A percentile compares a stretch with the other conserved stretches of the same genome.
Conservation (phyloP, 2,113 vertebrate species). For the Hylia prasina region DNA sequence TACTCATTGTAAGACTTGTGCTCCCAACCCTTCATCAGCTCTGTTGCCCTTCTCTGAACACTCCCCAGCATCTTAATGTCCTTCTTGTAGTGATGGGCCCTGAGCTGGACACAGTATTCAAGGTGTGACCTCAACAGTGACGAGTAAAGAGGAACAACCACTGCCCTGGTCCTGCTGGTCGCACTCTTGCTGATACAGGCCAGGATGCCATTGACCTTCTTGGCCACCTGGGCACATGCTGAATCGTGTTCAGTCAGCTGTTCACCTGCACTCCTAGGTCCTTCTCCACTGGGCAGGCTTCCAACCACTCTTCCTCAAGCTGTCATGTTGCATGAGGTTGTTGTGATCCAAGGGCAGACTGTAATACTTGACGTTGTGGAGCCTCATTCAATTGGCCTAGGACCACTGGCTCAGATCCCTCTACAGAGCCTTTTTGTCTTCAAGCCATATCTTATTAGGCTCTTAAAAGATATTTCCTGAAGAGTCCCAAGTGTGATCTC, state of each 20-base stretch:
- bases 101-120: background rate
- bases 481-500: background rate
- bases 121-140: background rate
- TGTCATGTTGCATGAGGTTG: background rate
- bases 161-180: background rate
- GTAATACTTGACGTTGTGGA: background rate
- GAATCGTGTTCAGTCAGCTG: background rate
- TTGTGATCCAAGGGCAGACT: background rate
- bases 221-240: background rate
- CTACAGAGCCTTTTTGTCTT: background rate
- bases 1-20: background rate
- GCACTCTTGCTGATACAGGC: background rate
- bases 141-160: accelerated
- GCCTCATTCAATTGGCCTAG: accelerated
- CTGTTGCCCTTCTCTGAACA: background rate
- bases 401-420: background rate
- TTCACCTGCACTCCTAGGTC: background rate
- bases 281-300: background rate
- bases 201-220: background rate
- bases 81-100: background rate
- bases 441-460: background rate
- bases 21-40: background rate
- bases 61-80: background rate
- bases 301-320: background rate
- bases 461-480: background rate